Conservation (phyloP, 2,113 vertebrate genomes). For the Seriola aureovittata region DNA sequence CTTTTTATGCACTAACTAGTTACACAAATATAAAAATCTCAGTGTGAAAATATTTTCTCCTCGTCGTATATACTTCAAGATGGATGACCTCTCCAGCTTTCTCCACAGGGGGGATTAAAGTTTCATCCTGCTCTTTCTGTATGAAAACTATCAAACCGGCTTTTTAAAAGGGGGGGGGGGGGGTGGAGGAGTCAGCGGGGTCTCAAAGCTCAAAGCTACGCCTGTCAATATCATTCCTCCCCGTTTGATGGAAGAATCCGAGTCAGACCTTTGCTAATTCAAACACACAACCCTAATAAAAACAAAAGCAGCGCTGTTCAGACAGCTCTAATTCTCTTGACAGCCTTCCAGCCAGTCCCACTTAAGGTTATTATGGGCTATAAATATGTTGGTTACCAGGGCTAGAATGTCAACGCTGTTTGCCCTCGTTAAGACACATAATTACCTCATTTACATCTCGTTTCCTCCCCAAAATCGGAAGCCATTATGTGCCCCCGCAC, state of each 20-base stretch:
- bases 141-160: constrained; percentile 22
- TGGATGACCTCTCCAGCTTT: constrained; percentile 13
- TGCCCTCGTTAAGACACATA: constrained; percentile 84
- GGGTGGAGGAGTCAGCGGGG: no score
- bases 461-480: constrained; percentile 85
- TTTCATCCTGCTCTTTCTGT: constrained; percentile 39
- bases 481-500: constrained; percentile 80
- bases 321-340: constrained; percentile 77
- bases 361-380: constrained; percentile 85
- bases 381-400: constrained; percentile 82
- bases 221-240: constrained; percentile 43
- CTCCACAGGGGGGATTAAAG: constrained; percentile 25
- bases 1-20: constrained; percentile 57
- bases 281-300: constrained; percentile 59
- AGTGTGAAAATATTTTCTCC: constrained; percentile 51
- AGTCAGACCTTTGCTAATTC: constrained; percentile 61
- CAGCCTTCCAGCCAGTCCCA: constrained; percentile 77
- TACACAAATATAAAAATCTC: constrained; percentile 55
- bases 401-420: constrained; percentile 78
- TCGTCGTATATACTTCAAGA: constrained; percentile 13
- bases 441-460: constrained; percentile 87
- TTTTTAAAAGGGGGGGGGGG: not conserved
- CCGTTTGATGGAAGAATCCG: constrained; percentile 50
- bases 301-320: constrained; percentile 76
- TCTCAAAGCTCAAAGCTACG: not conserved